Conservation (phyloP, 2,113 vertebrate species). For the Rostratula benghalensis region DNA sequence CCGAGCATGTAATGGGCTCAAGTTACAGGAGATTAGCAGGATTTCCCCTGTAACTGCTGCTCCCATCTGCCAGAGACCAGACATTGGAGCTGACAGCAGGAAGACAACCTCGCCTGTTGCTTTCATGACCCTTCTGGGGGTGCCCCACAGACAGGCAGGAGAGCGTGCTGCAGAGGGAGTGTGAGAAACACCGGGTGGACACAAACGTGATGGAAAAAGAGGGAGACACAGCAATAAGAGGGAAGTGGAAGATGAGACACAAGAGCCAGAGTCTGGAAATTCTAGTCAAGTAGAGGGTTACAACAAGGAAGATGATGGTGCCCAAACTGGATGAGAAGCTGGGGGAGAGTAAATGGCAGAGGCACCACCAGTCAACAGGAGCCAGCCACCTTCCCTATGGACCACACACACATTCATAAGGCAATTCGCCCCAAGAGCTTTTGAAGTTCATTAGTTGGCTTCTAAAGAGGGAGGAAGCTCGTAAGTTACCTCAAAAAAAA, state of each 20-base stretch:
- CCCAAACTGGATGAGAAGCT: neutral
- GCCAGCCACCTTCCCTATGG: rapidly evolving
- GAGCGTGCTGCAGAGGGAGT: neutral
- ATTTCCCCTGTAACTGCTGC: constrained; percentile 68
- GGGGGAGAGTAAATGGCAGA: neutral
- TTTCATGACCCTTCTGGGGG: constrained; percentile 6
- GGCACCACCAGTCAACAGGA: neutral
- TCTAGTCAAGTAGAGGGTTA: neutral
- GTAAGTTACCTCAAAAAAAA: neutral
- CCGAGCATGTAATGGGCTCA: constrained; percentile 61
- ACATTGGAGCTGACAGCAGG: constrained; percentile 63
- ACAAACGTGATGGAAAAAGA: rapidly evolving
- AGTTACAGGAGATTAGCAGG: constrained; percentile 66
- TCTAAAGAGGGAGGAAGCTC: neutral
- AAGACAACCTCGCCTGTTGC: constrained; percentile 45
- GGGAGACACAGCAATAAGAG: rapidly evolving
- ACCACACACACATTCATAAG: rapidly evolving
- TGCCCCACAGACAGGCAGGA: neutral
- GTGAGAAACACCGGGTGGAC: neutral
- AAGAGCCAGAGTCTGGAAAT: neutral
- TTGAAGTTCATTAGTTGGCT: neutral
- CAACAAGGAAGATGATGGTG: neutral
- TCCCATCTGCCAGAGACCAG: constrained; percentile 63
- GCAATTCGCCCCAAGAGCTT: rapidly evolving
- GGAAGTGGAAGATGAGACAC: neutral